Conservation (phyloP, 2,888 invertebrate species). For the Lepidocyrtinus sp. region DNA sequence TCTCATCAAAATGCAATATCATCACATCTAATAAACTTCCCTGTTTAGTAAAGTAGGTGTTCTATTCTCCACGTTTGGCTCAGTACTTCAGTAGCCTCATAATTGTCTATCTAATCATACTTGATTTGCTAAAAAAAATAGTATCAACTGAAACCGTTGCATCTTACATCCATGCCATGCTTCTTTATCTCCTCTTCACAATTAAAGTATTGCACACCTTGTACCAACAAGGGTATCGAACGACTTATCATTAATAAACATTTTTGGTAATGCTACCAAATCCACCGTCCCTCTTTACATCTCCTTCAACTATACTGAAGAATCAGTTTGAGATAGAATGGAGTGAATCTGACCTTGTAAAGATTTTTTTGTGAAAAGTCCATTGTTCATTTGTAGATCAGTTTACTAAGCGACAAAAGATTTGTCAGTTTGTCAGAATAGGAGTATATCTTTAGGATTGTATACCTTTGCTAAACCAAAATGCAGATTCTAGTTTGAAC, state of each 20-base stretch:
- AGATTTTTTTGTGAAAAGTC: background rate
- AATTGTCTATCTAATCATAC: too few species aligned
- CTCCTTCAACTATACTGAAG: background rate
- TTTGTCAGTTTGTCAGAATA: too few species aligned
- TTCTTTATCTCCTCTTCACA: background rate
- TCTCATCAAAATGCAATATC: too few species aligned
- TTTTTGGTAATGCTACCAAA: background rate
- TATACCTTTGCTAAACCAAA: background rate
- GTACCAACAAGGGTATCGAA: too few species aligned
- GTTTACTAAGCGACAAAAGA: background rate
- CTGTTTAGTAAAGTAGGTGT: too few species aligned
- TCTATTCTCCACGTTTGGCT: background rate
- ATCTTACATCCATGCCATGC: background rate
- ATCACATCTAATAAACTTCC: too few species aligned
- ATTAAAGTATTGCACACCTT: too few species aligned
- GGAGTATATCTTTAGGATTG: too few species aligned
- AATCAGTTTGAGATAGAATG: background rate
- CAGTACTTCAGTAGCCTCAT: background rate
- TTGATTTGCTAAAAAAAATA: background rate
- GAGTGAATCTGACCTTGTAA: background rate
- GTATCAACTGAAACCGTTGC: background rate
- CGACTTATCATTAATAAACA: background rate
- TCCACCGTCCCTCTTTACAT: too few species aligned
- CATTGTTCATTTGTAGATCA: background rate
- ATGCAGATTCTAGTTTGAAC: background rate